Base-by-base conservation (phyloP, 1,140 invertebrate species). In the Scaptomyza pallida region DNA sequence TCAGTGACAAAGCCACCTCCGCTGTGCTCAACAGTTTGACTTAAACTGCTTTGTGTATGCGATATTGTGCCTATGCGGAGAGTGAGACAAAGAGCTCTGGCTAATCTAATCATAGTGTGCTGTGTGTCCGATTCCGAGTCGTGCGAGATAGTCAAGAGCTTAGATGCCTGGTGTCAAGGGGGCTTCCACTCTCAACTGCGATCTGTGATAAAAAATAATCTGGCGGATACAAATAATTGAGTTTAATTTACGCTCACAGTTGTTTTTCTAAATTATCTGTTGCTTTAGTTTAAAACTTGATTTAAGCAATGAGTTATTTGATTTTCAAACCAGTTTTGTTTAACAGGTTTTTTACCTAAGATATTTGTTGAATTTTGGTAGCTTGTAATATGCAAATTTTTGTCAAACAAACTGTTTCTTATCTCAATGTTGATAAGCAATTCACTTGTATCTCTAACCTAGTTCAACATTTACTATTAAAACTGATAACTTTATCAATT, bases 151-250 rank as follows among this genome's bases (percentile, higher is more conserved):
- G 59, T 62, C 47, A 26, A 61, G 19, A 63, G 40, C 48, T 41
- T 52, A 35, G n/a, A n/a, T n/a, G n/a, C n/a, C n/a, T n/a, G n/a
- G n/a, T n/a, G n/a, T n/a, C n/a, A n/a, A n/a, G n/a, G n/a, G n/a
- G 21, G 21, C 5, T 5, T 43, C 12, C 15, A 21, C 23, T 26
- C 23, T 26, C 23, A 26, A 9, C 26, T 21, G n/a, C 52, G 26
- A 56, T 45, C 41, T 37, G 26, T 30, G 30, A 54, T 54, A 54
- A 63, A 30, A 23, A 37, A 51, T 12, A 12, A 19, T 30, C 1
- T 2, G 2, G 44, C 69, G 69, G 69, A 72, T 59, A 47, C 37
- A 65, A 52, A 44, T 57, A 72, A 72, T 72, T 72, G 35, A 72
- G 15, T 72, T 57, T 23, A 72, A 72, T 72, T 72, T 43, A 65